phyloP scores from a whole-genome alignment of 2,888 invertebrate species.

The Caenorhabditis angaria region DNA sequence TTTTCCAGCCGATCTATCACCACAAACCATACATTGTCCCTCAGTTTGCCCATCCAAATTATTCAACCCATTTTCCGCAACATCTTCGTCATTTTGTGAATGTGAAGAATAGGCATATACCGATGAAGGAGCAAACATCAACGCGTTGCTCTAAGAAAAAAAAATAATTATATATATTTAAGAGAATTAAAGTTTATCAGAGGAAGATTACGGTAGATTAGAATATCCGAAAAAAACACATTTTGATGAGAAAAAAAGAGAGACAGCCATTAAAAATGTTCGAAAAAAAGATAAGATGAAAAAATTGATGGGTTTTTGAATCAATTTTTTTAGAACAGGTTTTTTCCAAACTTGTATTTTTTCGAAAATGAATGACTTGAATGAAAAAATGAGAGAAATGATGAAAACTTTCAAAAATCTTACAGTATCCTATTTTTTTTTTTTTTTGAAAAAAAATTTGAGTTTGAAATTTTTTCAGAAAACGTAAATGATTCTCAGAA shows the following conservation, averaged over 20 bases:
- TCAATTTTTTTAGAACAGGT: constrained; percentile 2
- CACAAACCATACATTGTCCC: constrained; percentile 63
- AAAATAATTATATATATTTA: neutral
- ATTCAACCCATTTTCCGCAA: constrained; percentile 10
- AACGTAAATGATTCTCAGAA: too few relatives aligned
- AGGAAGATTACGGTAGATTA: neutral
- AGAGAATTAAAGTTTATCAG: too few relatives aligned
- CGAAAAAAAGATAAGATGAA: constrained; percentile 4
- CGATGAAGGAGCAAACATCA: constrained; percentile 45
- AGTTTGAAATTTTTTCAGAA: too few relatives aligned
- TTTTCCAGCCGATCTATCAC: constrained; percentile 68
- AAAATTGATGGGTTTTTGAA: constrained; percentile 4
- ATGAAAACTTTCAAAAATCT: neutral
- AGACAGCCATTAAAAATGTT: constrained; percentile 2
- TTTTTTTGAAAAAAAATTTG: too few relatives aligned
- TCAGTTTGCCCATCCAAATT: constrained; percentile 9
- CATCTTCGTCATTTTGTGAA: constrained; percentile 33
- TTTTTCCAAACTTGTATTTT: constrained; percentile 4
- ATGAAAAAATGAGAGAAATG: neutral
- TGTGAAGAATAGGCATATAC: constrained; percentile 42
- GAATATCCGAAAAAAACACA: neutral
- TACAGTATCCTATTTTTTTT: too few relatives aligned
- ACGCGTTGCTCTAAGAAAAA: constrained; percentile 2
- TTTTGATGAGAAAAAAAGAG: neutral
- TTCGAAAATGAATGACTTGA: neutral